Evolutionary conservation across 2,797 vertebrate genomes (phyloP).

Genomic region (Sebastes wilsoni): DNA sequence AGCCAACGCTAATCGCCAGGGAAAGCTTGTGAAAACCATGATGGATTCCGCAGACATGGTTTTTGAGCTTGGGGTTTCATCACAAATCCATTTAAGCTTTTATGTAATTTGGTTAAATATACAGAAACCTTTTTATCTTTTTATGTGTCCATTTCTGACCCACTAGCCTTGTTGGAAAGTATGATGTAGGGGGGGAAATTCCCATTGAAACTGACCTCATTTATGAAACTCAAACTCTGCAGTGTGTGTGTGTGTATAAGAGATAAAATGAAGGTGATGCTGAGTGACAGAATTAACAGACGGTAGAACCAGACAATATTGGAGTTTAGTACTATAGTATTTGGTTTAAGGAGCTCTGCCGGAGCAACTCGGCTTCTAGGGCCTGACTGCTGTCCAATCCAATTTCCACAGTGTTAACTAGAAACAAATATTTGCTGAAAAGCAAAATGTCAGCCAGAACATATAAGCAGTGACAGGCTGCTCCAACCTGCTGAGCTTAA

Average conservation of each 20-base stretch:
- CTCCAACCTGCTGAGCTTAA: background rate
- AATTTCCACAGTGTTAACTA: slow-evolving; percentile 15
- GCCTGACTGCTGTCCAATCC: slow-evolving; percentile 7
- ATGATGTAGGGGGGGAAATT: slow-evolving; percentile 36
- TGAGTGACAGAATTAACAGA: slow-evolving; percentile 4
- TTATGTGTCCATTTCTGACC: slow-evolving; percentile 66
- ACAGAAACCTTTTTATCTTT: slow-evolving; percentile 71
- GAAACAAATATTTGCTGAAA: background rate
- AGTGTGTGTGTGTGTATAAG: background rate
- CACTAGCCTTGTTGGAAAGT: slow-evolving; percentile 62
- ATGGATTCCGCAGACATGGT: slow-evolving; percentile 78
- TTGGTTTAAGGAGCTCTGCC: slow-evolving; percentile 1
- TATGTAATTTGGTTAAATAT: slow-evolving; percentile 78
- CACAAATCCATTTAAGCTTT: slow-evolving; percentile 71
- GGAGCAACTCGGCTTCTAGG: background rate
- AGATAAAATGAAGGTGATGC: background rate
- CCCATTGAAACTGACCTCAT: slow-evolving; percentile 27
- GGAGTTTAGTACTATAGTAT: background rate
- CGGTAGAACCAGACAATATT: background rate
- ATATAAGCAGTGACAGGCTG: background rate
- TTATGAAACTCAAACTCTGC: slow-evolving; percentile 13
- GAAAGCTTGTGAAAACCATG: slow-evolving; percentile 77
- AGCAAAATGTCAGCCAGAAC: background rate
- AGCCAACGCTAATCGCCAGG: slow-evolving; percentile 71
- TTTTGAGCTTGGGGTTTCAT: slow-evolving; percentile 64